phyloP scores from a whole-genome alignment of 2,797 vertebrate species.

The Leucoraja ocellata region DNA sequence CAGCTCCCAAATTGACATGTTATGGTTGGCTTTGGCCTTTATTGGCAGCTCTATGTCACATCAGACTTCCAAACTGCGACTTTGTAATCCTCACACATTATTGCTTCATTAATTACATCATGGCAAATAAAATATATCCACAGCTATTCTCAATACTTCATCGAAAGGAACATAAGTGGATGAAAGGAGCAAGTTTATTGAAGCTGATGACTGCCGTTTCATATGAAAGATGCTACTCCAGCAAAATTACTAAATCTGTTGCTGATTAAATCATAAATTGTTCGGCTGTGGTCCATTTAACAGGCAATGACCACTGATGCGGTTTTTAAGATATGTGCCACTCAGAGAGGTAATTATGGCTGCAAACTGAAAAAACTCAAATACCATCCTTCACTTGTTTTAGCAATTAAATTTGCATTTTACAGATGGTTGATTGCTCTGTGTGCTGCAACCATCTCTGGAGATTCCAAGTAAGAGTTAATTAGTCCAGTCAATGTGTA shows the following conservation, averaged over 20 bases:
- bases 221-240: constrained; percentile 16
- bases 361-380: constrained; percentile 18
- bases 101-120: background rate
- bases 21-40: background rate
- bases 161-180: background rate
- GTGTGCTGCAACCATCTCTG: background rate
- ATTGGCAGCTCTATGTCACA: background rate
- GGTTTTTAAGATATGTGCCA: constrained; percentile 37
- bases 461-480: constrained; percentile 35
- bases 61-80: background rate
- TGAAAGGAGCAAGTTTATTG: background rate
- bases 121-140: background rate
- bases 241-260: constrained; percentile 34
- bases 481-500: constrained; percentile 15
- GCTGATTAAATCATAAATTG: constrained; percentile 38
- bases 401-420: constrained; percentile 36
- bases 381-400: constrained; percentile 26
- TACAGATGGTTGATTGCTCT: constrained; percentile 25
- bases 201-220: constrained; percentile 7
- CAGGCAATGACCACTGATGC: constrained; percentile 36
- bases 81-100: background rate
- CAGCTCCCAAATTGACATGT: background rate
- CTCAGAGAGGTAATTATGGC: constrained; percentile 34
- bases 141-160: constrained; percentile 1
- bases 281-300: constrained; percentile 25